phyloP scores from a whole-genome alignment of 2,888 invertebrate genomes.

The Drosophila nigricruria region DNA sequence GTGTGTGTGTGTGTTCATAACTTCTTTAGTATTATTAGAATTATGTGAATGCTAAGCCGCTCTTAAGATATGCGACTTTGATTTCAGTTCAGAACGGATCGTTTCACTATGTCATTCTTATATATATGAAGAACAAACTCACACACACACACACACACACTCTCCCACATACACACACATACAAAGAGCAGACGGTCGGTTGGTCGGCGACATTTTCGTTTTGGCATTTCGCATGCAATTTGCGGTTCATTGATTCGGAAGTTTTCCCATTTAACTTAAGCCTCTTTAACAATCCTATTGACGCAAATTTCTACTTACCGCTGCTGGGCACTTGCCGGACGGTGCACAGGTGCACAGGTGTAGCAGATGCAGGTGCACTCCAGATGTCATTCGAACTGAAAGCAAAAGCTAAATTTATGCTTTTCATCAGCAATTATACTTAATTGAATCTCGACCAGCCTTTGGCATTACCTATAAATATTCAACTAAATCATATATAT shows the following conservation, averaged over 20 bases:
- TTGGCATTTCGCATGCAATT: slow-evolving; percentile 82
- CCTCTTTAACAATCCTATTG: slow-evolving; percentile 85
- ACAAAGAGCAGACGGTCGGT: slow-evolving; percentile 29
- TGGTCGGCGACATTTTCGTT: slow-evolving; percentile 76
- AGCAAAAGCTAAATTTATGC: slow-evolving; percentile 3
- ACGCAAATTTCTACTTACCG: slow-evolving; percentile 82
- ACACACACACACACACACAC: slow-evolving; percentile 2
- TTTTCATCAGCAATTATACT: slow-evolving; percentile 14
- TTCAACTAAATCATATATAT: not conserved
- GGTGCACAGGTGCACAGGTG: not conserved
- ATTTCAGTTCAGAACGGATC: slow-evolving; percentile 47
- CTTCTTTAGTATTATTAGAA: slow-evolving; percentile 37
- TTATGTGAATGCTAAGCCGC: slow-evolving; percentile 33
- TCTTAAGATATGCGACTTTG: slow-evolving; percentile 37
- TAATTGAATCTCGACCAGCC: not conserved
- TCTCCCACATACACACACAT: not conserved
- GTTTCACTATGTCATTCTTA: slow-evolving; percentile 44
- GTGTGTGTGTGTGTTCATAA: slow-evolving; percentile 8
- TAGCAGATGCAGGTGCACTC: not conserved
- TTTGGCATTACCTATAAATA: not conserved
- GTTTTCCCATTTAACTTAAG: slow-evolving; percentile 85
- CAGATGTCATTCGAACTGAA: slow-evolving; percentile 23
- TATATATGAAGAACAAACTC: slow-evolving; percentile 2
- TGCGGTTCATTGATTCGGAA: slow-evolving; percentile 85
- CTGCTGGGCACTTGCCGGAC: slow-evolving; percentile 38